Evolutionary conservation across 92 coral and sea anemone genomes (phyloP).

Genomic region (Galaxea fascicularis): DNA sequence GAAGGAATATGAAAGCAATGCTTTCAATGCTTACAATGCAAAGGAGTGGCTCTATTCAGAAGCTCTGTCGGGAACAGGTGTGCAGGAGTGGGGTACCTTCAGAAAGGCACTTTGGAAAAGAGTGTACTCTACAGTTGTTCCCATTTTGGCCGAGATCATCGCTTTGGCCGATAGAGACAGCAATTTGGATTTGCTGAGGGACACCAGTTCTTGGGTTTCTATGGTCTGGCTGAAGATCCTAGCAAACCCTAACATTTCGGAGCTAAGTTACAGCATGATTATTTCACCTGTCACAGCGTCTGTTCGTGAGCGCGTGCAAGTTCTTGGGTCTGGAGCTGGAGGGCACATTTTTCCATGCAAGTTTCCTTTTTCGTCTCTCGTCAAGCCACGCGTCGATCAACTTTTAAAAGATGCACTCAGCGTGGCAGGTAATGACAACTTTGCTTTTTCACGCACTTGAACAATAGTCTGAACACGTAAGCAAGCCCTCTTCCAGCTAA

Average conservation of each 20-base stretch:
- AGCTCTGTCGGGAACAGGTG: conserved; percentile 67
- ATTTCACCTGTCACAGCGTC: conserved; percentile 46
- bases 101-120: conserved; percentile 88
- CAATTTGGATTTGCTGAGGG: conserved; percentile 63
- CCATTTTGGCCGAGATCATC: conserved; percentile 79
- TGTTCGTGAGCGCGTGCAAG: conserved; percentile 74
- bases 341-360: conserved; percentile 46
- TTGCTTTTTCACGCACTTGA: too few species aligned
- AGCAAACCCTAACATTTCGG: conserved; percentile 50
- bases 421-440: conserved; percentile 47
- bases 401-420: conserved; percentile 49
- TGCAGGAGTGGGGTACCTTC: conserved; percentile 84
- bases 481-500: neutral
- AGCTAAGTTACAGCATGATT: conserved; percentile 65
- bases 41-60: conserved; percentile 73
- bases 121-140: conserved; percentile 74
- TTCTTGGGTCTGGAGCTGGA: conserved; percentile 56
- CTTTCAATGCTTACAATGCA: conserved; percentile 29
- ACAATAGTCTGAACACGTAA: too few species aligned
- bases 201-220: conserved; percentile 49
- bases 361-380: conserved; percentile 82
- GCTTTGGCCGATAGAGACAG: conserved; percentile 76
- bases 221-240: conserved; percentile 71
- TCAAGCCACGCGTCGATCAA: conserved; percentile 58
- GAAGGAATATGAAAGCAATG: conserved; percentile 50